Percentiles rank a stretch among this genome's conserved stretches.
These are phyloP conservation scores for Cerastis rubricosa DNA, from an alignment of 2,888 invertebrate genomes.

Conservation along the genomic window DNA sequence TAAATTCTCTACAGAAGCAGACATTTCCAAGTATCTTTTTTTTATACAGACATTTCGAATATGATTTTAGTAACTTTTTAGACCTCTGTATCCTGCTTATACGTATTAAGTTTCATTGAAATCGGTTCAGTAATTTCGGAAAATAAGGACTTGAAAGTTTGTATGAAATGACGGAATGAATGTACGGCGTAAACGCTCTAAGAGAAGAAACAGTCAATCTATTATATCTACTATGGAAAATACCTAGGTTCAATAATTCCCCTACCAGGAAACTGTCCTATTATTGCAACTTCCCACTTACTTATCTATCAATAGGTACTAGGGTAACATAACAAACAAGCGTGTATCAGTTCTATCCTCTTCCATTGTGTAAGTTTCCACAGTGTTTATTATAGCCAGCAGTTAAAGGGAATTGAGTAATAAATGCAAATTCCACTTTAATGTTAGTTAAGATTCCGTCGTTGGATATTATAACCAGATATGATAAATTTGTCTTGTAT, in stretches of 20 bases:
- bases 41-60: too few relatives aligned
- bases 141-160: too few relatives aligned
- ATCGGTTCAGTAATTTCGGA: too few relatives aligned
- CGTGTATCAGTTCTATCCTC: slow-evolving; percentile 9
- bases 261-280: slow-evolving; percentile 16
- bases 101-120: too few relatives aligned
- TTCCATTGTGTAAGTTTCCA: slow-evolving; percentile 43
- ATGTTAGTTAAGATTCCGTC: slow-evolving; percentile 7
- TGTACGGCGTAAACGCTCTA: too few relatives aligned
- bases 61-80: too few relatives aligned
- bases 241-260: neutral
- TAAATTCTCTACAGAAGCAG: too few relatives aligned
- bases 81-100: too few relatives aligned
- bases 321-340: slow-evolving; percentile 35
- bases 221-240: slow-evolving; percentile 18
- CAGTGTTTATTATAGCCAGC: slow-evolving; percentile 14
- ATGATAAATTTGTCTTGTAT: neutral
- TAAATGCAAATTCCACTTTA: slow-evolving; percentile 41
- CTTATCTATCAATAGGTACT: slow-evolving; percentile 22
- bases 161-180: too few relatives aligned
- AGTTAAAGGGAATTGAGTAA: slow-evolving; percentile 23
- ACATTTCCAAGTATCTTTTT: too few relatives aligned
- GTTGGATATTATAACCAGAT: neutral
- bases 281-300: slow-evolving; percentile 27
- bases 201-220: neutral